Conservation (phyloP, 2,113 vertebrate species). For the Varanus salvator region DNA sequence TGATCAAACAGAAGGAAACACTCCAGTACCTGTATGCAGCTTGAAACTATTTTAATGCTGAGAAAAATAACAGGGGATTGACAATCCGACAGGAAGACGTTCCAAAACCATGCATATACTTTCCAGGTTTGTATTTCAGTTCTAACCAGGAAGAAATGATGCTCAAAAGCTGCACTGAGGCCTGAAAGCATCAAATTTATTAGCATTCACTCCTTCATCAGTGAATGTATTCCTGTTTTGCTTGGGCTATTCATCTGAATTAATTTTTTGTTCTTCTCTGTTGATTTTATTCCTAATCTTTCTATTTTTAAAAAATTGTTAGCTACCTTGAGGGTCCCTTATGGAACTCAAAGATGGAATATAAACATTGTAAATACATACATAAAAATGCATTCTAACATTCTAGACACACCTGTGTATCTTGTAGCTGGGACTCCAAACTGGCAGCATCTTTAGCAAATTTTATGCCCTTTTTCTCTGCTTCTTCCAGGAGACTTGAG, state of each 20-base stretch:
- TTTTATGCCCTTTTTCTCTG: slow-evolving; percentile 95
- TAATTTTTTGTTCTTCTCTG: background rate
- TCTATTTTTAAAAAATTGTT: background rate
- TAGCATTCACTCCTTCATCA: background rate
- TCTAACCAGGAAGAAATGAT: background rate
- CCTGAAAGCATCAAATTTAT: background rate
- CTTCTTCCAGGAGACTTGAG: slow-evolving; percentile 90
- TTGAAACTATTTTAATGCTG: background rate
- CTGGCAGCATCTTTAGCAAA: slow-evolving; percentile 91
- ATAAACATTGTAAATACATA: background rate
- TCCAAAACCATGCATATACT: background rate
- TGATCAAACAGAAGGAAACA: background rate
- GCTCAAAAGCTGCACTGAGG: background rate
- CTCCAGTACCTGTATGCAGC: background rate
- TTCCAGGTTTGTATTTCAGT: background rate
- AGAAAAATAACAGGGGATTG: background rate
- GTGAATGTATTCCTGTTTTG: background rate
- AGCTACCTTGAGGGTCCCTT: background rate
- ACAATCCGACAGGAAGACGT: too few species aligned
- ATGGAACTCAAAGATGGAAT: background rate
- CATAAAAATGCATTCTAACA: background rate
- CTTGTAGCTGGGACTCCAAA: slow-evolving; percentile 93
- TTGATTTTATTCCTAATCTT: background rate
- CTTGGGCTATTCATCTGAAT: background rate
- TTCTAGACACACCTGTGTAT: slow-evolving; percentile 85